Evolutionary conservation across 2,797 vertebrate species (phyloP).

Genomic region (Hippoglossus hippoglossus): DNA sequence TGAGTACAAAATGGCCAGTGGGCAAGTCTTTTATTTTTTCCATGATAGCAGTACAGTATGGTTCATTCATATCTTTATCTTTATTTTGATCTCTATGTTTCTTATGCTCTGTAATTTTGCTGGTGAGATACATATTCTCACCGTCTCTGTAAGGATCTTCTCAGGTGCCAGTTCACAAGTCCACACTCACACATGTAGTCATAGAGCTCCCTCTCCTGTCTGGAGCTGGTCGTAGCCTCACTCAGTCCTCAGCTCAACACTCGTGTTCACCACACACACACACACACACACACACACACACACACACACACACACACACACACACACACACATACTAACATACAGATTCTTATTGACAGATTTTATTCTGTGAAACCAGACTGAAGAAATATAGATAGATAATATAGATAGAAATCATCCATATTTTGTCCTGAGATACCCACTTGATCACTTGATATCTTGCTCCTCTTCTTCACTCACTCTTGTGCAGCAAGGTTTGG

Average conservation of each 20-base stretch:
- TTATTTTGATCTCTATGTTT: no score
- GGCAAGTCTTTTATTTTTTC: background rate
- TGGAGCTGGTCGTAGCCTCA: background rate
- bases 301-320: background rate
- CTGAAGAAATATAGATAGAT: no score
- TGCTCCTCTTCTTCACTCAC: background rate
- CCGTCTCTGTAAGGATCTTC: no score
- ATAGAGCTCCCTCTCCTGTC: slow-evolving; percentile 18
- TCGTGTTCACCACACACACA: background rate
- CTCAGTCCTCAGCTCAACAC: background rate
- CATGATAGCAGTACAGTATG: no score
- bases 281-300: background rate
- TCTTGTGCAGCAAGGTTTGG: no score
- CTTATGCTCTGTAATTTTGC: no score
- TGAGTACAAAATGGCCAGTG: background rate
- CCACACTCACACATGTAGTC: background rate
- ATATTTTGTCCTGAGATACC: background rate
- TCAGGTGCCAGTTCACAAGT: no score
- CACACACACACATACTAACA: no score
- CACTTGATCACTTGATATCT: background rate
- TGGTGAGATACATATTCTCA: no score
- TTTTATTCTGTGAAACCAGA: background rate
- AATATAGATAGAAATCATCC: background rate
- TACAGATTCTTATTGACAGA: no score
- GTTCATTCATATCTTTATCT: no score